Conservation (phyloP, 1,140 invertebrate genomes). For the Papilio xuthus region DNA sequence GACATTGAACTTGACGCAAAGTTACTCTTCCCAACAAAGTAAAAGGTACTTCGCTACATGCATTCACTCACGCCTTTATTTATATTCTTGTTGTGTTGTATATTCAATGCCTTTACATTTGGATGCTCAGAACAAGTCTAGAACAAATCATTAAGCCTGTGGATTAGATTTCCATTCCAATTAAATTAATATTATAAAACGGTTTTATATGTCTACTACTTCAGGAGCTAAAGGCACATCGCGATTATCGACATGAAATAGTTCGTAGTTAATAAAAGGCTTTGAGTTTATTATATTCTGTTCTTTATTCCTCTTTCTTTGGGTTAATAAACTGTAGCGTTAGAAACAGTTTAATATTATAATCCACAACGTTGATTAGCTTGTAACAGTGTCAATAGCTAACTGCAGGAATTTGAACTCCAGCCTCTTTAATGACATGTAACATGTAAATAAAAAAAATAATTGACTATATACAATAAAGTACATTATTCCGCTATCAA, state of each 20-base stretch:
- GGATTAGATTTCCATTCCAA: no score
- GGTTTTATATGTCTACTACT: no score
- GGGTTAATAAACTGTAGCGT: neutral
- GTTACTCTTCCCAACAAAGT: constrained; percentile 14
- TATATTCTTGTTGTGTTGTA: neutral
- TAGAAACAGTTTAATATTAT: neutral
- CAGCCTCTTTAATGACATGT: neutral
- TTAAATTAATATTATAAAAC: no score
- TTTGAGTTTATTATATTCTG: neutral
- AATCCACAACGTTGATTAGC: neutral
- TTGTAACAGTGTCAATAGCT: neutral
- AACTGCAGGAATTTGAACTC: constrained; percentile 15
- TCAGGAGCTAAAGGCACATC: no score
- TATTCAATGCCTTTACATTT: neutral
- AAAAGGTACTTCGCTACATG: constrained; percentile 15
- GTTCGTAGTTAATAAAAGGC: neutral
- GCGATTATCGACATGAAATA: no score
- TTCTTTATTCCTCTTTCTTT: neutral
- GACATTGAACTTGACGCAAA: constrained; percentile 58
- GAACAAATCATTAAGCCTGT: no score
- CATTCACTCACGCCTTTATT: constrained; percentile 19
- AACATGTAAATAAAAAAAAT: constrained; percentile 9
- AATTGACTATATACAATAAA: constrained; percentile 12
- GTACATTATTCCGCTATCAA: constrained; percentile 18
- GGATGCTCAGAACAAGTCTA: neutral